Evolutionary conservation across 2,797 vertebrate genomes (phyloP).

Genomic region (Esox masquinongy): DNA sequence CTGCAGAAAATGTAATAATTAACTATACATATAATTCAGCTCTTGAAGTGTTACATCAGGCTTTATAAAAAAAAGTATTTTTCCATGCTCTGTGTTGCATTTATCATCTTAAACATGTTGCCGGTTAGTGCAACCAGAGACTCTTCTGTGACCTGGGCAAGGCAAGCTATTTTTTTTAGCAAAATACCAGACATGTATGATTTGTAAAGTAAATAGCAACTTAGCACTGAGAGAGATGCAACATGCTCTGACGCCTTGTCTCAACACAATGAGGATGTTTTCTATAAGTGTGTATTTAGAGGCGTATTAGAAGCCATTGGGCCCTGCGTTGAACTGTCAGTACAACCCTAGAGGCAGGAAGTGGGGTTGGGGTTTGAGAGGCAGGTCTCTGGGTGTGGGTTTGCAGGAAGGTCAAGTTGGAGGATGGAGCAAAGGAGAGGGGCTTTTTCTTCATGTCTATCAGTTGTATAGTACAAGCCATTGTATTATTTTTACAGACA

Average conservation of each 20-base stretch:
- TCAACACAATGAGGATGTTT: conserved; percentile 61
- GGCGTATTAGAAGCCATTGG: conserved; percentile 13
- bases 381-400: not conserved
- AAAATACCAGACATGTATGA: conserved; percentile 69
- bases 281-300: conserved; percentile 30
- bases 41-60: conserved; percentile 58
- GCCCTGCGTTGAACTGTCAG: conserved; percentile 14
- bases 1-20: not conserved
- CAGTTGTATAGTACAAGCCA: not conserved
- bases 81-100: conserved; percentile 47
- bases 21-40: conserved; percentile 31
- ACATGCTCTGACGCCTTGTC: conserved; percentile 59
- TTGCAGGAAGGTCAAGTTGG: conserved; percentile 8
- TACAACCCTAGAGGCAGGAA: conserved; percentile 10
- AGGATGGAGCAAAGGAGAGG: not conserved
- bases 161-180: conserved; percentile 64
- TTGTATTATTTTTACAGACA: not conserved
- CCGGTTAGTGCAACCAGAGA: conserved; percentile 47
- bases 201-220: conserved; percentile 70
- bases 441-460: not conserved
- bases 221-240: conserved; percentile 55
- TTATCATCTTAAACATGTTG: conserved; percentile 60
- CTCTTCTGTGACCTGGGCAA: conserved; percentile 48
- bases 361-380: conserved; percentile 1
- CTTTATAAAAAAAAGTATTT: conserved; percentile 57